Evolutionary conservation across 2,888 invertebrate species (phyloP).

Genomic region (Oscheius onirici): DNA sequence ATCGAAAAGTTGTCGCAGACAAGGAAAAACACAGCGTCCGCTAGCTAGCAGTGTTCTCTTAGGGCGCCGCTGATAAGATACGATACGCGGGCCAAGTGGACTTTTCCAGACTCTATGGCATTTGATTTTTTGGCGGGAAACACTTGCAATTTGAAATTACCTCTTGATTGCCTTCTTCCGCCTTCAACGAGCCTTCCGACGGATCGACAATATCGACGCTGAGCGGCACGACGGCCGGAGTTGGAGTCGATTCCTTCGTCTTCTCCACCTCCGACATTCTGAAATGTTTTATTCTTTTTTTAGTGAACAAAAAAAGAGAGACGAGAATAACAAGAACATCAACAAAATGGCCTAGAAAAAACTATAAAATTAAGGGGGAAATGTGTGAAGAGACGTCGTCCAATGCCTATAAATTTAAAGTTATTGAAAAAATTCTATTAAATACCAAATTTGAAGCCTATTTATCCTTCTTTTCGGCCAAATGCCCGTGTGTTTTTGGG

Average conservation of each 20-base stretch:
- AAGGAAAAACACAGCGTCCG: background rate
- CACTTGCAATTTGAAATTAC: background rate
- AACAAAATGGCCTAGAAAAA: slow-evolving; percentile 10
- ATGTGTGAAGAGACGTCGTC: background rate
- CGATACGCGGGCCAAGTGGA: background rate
- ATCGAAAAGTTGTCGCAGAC: background rate
- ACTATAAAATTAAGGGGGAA: slow-evolving; percentile 4
- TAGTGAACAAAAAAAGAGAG: slow-evolving; percentile 8
- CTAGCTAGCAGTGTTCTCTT: background rate
- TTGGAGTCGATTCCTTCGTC: background rate
- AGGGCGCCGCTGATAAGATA: background rate
- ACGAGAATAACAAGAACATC: slow-evolving; percentile 21
- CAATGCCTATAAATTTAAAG: background rate
- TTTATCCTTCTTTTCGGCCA: slow-evolving; percentile 19
- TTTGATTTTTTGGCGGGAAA: too few species aligned
- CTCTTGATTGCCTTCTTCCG: background rate
- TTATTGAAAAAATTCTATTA: background rate
- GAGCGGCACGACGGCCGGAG: slow-evolving; percentile 9
- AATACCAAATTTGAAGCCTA: background rate
- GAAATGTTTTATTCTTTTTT: background rate
- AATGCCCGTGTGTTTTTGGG: slow-evolving; percentile 59
- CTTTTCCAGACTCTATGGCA: too few species aligned
- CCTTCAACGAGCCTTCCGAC: too few species aligned
- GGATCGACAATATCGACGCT: slow-evolving; percentile 9
- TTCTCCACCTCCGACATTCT: background rate